Evolutionary conservation across 2,888 invertebrate species (phyloP).

Genomic region (Baccha elongata): DNA sequence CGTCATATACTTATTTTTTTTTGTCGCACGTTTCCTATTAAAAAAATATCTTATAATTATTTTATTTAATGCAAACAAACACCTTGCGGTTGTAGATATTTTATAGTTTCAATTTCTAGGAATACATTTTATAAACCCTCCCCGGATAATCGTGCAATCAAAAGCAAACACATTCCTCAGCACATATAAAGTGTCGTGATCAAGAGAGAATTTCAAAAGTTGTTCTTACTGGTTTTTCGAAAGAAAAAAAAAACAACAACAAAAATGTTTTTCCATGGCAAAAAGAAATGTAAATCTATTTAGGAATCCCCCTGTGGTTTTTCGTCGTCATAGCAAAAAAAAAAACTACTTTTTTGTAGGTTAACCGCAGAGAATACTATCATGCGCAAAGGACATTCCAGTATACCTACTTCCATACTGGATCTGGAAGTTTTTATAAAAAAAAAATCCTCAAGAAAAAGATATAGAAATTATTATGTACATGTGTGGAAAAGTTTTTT

Average conservation of each 20-base stretch:
- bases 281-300: background rate
- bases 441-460: constrained; percentile 26
- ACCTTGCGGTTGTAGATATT: constrained; percentile 33
- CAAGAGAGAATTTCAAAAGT: too few species aligned
- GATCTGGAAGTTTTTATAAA: constrained; percentile 5
- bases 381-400: constrained; percentile 65
- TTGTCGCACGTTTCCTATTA: background rate
- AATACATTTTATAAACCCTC: constrained; percentile 5
- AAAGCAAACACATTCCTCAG: background rate
- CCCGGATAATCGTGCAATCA: background rate
- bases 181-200: constrained; percentile 53
- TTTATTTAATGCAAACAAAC: constrained; percentile 45
- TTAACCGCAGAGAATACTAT: constrained; percentile 55
- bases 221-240: constrained; percentile 49
- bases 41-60: constrained; percentile 18
- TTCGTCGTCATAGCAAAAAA: constrained; percentile 36
- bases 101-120: constrained; percentile 10
- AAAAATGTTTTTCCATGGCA: background rate
- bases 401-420: constrained; percentile 34
- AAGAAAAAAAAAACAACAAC: constrained; percentile 20
- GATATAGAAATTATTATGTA: constrained; percentile 1
- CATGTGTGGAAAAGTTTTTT: background rate
- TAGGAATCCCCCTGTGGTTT: constrained; percentile 49
- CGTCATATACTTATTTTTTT: constrained; percentile 1
- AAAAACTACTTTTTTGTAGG: constrained; percentile 45